Evolutionary conservation across 1,140 invertebrate genomes (phyloP), one percentile per base, ranked within the genome.

Genomic region (Drosophila pseudoananassae): DNA sequence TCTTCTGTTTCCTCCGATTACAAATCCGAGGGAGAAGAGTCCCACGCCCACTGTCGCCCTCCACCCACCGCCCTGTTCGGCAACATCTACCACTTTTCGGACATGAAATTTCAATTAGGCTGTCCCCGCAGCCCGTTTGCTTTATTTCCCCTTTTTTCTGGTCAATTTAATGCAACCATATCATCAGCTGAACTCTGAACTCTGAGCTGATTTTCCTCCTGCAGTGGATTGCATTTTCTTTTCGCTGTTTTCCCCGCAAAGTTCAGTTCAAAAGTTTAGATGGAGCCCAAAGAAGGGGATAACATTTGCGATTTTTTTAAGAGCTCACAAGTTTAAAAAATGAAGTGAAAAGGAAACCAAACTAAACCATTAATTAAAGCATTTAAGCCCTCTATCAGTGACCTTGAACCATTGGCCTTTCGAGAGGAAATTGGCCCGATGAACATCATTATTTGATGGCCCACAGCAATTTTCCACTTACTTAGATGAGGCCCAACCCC

Each of bases 61-160:
- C 3, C 9, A 20, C 20, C 20, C 20, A 20, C 2, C 14, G 7
- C 31, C n/a, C 20, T 3, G 14, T 7, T 8, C 56, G 51, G 15
- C 36, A 10, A 17, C 40, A 17, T 14, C 40, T 54, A 57, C 60
- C 65, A 83, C 71, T 87, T 88, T 76, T 57, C 60, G 61, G 49
- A 87, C 83, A 87, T 87, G 83, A 88, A 88, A 87, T 88, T 87
- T 87, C 83, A 87, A 87, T 87, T 87, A 87, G 83, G 71, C 83
- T 70, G 63, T 17, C 65, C 65, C 79, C 79, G 64, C 54, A 73
- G 72, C 68, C 71, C 73, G 59, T 55, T 54, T 83, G 58, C 78
- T 83, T 83, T 83, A 82, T 87, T 88, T 78, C 54, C 78, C 88
- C 75, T 87, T 88, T 87, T 20, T 87, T 83, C 83, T 88, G 83